Conservation (phyloP, 92 coral and sea anemone genomes). For the Siderastrea radians region DNA sequence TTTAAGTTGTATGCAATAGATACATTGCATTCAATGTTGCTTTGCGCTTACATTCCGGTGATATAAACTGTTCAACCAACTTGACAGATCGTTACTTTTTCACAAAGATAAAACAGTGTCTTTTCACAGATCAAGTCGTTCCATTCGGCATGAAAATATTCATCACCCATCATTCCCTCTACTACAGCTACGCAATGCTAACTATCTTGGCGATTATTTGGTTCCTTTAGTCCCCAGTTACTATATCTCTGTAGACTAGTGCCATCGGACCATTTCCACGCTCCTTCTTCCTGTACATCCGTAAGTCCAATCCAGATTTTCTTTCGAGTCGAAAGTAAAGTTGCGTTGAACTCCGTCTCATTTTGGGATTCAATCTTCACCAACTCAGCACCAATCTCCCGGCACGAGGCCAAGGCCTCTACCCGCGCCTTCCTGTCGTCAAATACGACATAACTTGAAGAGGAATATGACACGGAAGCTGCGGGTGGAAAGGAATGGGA, state of each 20-base stretch:
- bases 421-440: not conserved
- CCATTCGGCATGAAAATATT: not conserved
- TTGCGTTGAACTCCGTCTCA: not conserved
- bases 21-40: no score
- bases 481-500: not conserved
- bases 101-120: not conserved
- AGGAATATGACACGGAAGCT: not conserved
- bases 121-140: not conserved
- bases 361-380: not conserved
- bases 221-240: not conserved
- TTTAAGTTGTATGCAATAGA: no score
- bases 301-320: not conserved
- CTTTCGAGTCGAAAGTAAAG: not conserved
- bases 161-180: not conserved
- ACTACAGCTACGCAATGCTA: not conserved
- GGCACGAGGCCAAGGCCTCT: not conserved
- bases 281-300: not conserved
- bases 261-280: not conserved
- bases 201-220: not conserved
- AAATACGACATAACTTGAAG: not conserved
- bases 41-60: no score
- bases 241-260: not conserved
- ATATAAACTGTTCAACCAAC: no score
- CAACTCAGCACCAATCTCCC: not conserved
- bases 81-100: no score